Evolutionary conservation across 2,113 vertebrate species (phyloP), one percentile per base, ranked within the genome.

Genomic region (Leptodactylus fuscus): DNA sequence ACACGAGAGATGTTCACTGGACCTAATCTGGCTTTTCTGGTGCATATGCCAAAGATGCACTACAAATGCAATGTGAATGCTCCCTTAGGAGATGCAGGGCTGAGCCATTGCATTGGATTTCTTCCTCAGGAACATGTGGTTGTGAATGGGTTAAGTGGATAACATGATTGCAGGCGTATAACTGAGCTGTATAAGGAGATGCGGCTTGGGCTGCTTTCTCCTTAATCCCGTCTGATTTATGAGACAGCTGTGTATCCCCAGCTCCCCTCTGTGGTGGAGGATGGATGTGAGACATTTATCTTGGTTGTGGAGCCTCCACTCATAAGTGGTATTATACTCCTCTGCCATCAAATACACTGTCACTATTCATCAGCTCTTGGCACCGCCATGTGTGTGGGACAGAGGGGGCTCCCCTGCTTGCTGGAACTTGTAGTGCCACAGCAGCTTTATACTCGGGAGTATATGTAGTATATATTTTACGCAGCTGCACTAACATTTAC

Each of bases 211-310:
- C 62, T 58, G 13, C 2, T 27, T 49, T 49, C 58, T n/a, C 58
- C 55, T 53, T 76, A 85, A 85, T 85, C 83, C 74, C 44, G 18
- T 73, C 34, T 86, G 84, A 86, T 86, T 80, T 81, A 85, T 74
- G 78, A 60, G 62, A 12, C 76, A 13, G n/a, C 38, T 58, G 46
- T 81, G 77, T 70, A 48, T 86, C 77, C 32, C 74, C 58, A 49
- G 74, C 74, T 67, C 74, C 74, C 58, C 76, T 73, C 60, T 9
- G 49, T 34, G 62, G 48, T 48, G 83, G 76, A 80, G 84, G 76
- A 73, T 80, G 65, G 83, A 85, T 79, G 75, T 41, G n/a, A 58
- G 53, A 20, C 76, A 85, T 85, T 85, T 81, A 79, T 81, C 65
- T 81, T 60, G 69, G 76, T 38, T 49, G 75, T 41, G 74, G 83